Evolutionary conservation across 2,888 invertebrate species (phyloP).

Genomic region (Aphodius granarius): DNA sequence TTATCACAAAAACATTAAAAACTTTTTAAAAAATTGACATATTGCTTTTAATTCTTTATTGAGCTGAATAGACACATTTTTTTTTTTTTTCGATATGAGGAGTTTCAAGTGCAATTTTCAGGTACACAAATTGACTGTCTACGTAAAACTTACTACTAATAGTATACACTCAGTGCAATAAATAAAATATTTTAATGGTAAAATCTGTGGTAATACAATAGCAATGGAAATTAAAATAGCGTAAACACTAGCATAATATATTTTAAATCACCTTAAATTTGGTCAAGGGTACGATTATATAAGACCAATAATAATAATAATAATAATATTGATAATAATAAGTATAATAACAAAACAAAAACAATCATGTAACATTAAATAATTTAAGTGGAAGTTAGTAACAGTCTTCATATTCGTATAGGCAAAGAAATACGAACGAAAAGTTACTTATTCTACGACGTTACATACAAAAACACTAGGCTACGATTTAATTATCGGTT

Average conservation of each 20-base stretch:
- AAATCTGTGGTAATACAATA: neutral
- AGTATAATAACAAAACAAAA: neutral
- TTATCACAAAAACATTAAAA: neutral
- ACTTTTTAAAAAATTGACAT: neutral
- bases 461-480: neutral
- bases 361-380: neutral
- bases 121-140: neutral
- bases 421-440: neutral
- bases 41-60: neutral
- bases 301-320: neutral
- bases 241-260: neutral
- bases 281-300: neutral
- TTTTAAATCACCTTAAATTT: neutral
- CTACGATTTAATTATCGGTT: constrained; percentile 58
- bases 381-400: neutral
- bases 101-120: neutral
- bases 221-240: neutral
- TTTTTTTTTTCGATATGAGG: neutral
- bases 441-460: neutral
- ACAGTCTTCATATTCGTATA: neutral
- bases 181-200: too few species aligned
- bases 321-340: neutral
- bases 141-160: neutral
- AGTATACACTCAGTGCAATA: neutral
- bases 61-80: neutral